These are phyloP conservation scores for Teleogryllus occipitalis DNA, from an alignment of 1,140 invertebrate species.

Conservation along the genomic window DNA sequence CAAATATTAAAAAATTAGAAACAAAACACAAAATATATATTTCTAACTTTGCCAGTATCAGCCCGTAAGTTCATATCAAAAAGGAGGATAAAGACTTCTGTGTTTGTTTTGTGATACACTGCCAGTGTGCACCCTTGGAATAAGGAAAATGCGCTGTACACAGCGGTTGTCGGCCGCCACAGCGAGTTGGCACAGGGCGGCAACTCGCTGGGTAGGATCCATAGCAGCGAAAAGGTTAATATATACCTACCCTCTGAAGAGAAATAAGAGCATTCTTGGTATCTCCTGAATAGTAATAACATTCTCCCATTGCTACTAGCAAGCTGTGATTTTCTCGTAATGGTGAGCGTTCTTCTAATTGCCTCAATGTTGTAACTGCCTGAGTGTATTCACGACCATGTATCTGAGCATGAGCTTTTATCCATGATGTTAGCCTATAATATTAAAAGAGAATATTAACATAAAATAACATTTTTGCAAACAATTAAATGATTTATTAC, in stretches of 20 bases:
- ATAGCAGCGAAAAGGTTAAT: too few species aligned
- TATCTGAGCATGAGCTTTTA: slow-evolving; percentile 56
- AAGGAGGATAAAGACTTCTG: too few species aligned
- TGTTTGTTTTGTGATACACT: too few species aligned
- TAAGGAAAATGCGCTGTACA: too few species aligned
- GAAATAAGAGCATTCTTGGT: slow-evolving; percentile 31
- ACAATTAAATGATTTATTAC: background rate
- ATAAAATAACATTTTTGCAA: background rate
- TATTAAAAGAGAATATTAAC: background rate
- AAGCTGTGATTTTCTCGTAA: slow-evolving; percentile 57
- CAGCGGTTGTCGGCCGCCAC: too few species aligned
- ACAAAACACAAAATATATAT: too few species aligned
- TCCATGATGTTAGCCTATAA: slow-evolving; percentile 54
- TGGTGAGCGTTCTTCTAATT: slow-evolving; percentile 49
- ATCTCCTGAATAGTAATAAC: slow-evolving; percentile 52
- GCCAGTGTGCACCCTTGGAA: too few species aligned
- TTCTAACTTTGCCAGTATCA: too few species aligned
- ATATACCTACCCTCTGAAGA: slow-evolving; percentile 35
- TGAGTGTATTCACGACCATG: slow-evolving; percentile 52
- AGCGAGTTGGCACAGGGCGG: too few species aligned
- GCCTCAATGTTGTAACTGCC: slow-evolving; percentile 51
- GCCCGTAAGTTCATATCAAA: too few species aligned
- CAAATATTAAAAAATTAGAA: too few species aligned
- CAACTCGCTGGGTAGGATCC: too few species aligned
- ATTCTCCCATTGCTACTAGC: slow-evolving; percentile 54